phyloP scores from a whole-genome alignment of 2,888 invertebrate genomes.

The Idaea dimidiata region DNA sequence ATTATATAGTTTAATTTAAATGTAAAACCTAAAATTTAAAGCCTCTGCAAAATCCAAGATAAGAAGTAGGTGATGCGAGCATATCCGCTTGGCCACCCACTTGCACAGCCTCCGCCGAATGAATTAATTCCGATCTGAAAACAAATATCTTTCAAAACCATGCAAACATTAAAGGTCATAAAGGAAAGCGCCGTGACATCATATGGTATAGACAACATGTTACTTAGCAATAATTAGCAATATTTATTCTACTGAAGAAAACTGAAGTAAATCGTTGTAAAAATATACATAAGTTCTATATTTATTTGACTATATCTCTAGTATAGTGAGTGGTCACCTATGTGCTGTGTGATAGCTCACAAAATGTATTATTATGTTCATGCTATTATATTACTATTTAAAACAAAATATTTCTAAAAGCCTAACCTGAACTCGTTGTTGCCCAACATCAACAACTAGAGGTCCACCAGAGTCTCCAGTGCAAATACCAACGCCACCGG shows the following conservation, averaged over 20 bases:
- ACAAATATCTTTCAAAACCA: not conserved
- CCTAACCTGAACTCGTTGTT: conserved; percentile 10
- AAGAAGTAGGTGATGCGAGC: conserved; percentile 22
- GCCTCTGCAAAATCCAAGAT: conserved; percentile 21
- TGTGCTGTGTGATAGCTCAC: too few relatives aligned
- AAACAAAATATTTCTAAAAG: not conserved
- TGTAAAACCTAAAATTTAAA: conserved; percentile 11
- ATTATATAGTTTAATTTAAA: not conserved
- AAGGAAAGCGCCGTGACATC: too few relatives aligned
- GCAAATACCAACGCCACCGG: conserved; percentile 43
- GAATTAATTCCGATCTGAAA: conserved; percentile 30
- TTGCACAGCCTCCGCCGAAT: conserved; percentile 21
- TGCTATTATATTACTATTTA: not conserved
- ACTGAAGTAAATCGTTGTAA: too few relatives aligned
- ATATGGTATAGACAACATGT: too few relatives aligned
- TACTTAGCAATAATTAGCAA: too few relatives aligned
- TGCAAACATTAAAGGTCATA: not conserved
- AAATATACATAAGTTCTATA: too few relatives aligned
- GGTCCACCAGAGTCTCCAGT: conserved; percentile 50
- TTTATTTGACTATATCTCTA: too few relatives aligned
- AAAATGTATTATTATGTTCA: not conserved
- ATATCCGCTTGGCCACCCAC: conserved; percentile 17
- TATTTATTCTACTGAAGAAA: too few relatives aligned
- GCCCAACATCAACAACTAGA: conserved; percentile 11
- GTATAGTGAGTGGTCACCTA: too few relatives aligned